A percentile compares a stretch with the other conserved stretches of the same genome.
phyloP scores from a whole-genome alignment of 2,888 invertebrate genomes.

The Unio delphinus region DNA sequence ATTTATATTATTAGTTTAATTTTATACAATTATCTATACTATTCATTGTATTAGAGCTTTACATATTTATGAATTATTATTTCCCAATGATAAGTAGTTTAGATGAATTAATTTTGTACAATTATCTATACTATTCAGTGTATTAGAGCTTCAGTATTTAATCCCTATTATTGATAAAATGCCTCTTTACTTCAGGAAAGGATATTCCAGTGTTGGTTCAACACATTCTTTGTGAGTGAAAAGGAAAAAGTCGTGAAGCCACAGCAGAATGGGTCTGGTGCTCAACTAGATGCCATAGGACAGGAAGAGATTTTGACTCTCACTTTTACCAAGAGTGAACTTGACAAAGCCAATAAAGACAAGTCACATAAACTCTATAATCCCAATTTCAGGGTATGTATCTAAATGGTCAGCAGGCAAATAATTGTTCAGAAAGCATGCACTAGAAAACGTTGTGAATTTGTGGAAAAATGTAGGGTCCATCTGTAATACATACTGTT shows the following conservation, averaged over 20 bases:
- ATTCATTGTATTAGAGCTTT: too few relatives aligned
- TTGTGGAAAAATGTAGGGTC: too few relatives aligned
- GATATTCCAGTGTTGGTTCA: slow-evolving; percentile 98
- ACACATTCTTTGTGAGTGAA: slow-evolving; percentile 88
- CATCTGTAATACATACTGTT: too few relatives aligned
- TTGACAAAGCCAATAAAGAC: slow-evolving; percentile 96
- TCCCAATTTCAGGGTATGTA: slow-evolving; percentile 87
- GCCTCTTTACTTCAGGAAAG: slow-evolving; percentile 77
- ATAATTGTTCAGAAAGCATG: too few relatives aligned
- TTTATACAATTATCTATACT: too few relatives aligned
- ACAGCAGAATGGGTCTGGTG: slow-evolving; percentile 16
- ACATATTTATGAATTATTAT: too few relatives aligned
- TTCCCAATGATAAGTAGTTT: too few relatives aligned
- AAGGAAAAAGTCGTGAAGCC: slow-evolving; percentile 23
- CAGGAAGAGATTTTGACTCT: slow-evolving; percentile 68
- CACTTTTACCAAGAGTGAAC: slow-evolving; percentile 84
- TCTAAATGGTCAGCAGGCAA: too few relatives aligned
- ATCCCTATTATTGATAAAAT: not conserved
- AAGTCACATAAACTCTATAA: slow-evolving; percentile 89
- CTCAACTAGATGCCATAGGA: slow-evolving; percentile 4
- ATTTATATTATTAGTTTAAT: too few relatives aligned
- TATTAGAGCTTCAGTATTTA: not conserved
- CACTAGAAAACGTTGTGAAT: too few relatives aligned
- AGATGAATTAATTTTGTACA: slow-evolving; percentile 7
- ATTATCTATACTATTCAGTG: too few relatives aligned